Evolutionary conservation across 2,888 invertebrate species (phyloP), one percentile per base, ranked within the genome.

Genomic region (Epiblema foenella): DNA sequence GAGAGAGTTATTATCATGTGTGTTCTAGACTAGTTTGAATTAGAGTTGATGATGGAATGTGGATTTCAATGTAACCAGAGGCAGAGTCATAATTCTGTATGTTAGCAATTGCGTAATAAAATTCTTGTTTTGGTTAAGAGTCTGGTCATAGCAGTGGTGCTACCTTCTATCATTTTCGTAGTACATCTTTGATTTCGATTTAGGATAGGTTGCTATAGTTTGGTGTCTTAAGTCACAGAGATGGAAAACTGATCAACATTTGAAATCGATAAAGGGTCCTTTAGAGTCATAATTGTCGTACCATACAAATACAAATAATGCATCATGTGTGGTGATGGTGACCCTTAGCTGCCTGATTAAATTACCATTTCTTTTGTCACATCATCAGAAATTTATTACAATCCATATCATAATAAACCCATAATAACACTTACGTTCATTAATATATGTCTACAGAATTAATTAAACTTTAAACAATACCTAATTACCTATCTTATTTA

Each of bases 41-140:
- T 46, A 46, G n/a, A 46, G n/a, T n/a, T 46, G 46, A 46, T 46
- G n/a, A 46, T n/a, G 46, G 46, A 46, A 46, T 12, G 46, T n/a
- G 5, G n/a, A n/a, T 46, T 46, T 7, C 15, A 15, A 42, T 42
- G 15, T 46, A n/a, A 46, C 4, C 15, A 12, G 4, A 37, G 37
- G 0, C 42, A 42, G 12, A n/a, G n/a, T n/a, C 7, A 15, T 42
- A 42, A 15, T n/a, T n/a, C n/a, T n/a, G 5, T n/a, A n/a, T 46
- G 46, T 46, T n/a, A 12, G 46, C 42, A n/a, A n/a, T n/a, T n/a
- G n/a, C n/a, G n/a, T n/a, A n/a, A n/a, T n/a, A n/a, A n/a, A n/a
- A n/a, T n/a, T n/a, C n/a, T n/a, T n/a, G n/a, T n/a, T n/a, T n/a
- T n/a, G n/a, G n/a, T n/a, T 46, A 46, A n/a, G n/a, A 46, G n/a